Evolutionary conservation across 2,797 vertebrate genomes (phyloP).

Genomic region (Tympanoctomys barrerae): DNA sequence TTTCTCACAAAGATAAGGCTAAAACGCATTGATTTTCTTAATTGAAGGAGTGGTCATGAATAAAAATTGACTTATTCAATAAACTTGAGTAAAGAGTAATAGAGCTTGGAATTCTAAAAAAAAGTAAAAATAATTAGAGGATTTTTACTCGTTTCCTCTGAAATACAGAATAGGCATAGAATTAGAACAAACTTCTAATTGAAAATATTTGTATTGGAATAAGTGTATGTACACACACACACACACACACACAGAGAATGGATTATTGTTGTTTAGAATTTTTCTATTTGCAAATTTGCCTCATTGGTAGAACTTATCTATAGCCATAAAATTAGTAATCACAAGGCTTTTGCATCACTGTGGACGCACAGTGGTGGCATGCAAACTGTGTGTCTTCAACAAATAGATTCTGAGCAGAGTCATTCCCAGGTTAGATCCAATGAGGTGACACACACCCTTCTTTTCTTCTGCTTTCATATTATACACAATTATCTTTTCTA

Average conservation of each 20-base stretch:
- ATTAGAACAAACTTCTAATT: not conserved
- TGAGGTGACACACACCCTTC: not conserved
- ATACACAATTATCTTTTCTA: not conserved
- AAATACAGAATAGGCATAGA: not conserved
- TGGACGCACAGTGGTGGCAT: not conserved
- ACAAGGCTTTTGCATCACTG: not conserved
- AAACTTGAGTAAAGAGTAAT: conserved; percentile 66
- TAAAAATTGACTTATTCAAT: conserved; percentile 73
- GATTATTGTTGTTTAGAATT: not conserved
- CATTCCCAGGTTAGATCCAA: not conserved
- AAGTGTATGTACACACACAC: not conserved
- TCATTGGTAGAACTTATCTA: not conserved
- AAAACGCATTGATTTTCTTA: conserved; percentile 72
- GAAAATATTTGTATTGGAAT: not conserved
- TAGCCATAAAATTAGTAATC: not conserved
- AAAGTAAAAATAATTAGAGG: not conserved
- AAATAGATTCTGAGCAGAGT: not conserved
- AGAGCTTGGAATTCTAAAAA: conserved; percentile 38
- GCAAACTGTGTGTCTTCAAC: not conserved
- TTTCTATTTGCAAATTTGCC: not conserved
- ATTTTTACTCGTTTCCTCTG: not conserved
- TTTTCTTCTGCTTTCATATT: not conserved
- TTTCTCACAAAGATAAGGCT: conserved; percentile 68
- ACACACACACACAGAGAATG: not conserved
- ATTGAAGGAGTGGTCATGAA: conserved; percentile 70